Evolutionary conservation across 2,113 vertebrate genomes (phyloP).

Genomic region (Oryctolagus cuniculus): mOryCun1.1 NC_091434.1:110309001-110309500

Average conservation of each 20-base stretch:
- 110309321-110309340: neutral
- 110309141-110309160: neutral
- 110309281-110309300: neutral
- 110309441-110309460: neutral
- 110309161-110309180: neutral
- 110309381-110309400: neutral
- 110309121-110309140: neutral
- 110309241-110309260: neutral
- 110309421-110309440: neutral
- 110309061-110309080: no score
- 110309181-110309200: neutral
- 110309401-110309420: neutral
- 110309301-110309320: neutral
- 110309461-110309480: neutral
- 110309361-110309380: neutral
- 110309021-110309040: no score
- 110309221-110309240: neutral
- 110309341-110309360: neutral
- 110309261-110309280: neutral
- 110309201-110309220: conserved; percentile 9
- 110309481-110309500: neutral
- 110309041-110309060: neutral
- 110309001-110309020: no score
- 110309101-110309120: neutral
- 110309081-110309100: neutral